Percentiles rank a stretch among this genome's conserved stretches.
Conservation (phyloP, 2,888 invertebrate species). For the Conistra vaccinii region DNA sequence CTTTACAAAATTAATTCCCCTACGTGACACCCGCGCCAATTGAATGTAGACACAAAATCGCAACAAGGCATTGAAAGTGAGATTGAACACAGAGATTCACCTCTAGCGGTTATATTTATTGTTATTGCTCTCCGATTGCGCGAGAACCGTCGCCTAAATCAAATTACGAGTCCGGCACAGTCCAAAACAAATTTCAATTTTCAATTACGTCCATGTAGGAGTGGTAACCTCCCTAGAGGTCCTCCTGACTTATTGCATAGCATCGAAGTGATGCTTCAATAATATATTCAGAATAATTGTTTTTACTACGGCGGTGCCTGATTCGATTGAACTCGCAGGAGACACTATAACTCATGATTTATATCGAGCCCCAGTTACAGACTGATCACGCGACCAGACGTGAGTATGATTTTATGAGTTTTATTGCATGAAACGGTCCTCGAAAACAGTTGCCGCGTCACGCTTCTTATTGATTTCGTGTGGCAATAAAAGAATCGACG, state of each 20-base stretch:
- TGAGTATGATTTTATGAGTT: conserved; percentile 75
- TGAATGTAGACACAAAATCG: conserved; percentile 67
- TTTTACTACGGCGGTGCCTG: conserved; percentile 72
- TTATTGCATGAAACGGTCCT: conserved; percentile 72
- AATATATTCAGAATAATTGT: conserved; percentile 88
- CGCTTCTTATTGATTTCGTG: conserved; percentile 86
- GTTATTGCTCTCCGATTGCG: conserved; percentile 85
- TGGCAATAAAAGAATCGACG: conserved; percentile 88
- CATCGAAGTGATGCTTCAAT: conserved; percentile 80
- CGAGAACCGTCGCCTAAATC: conserved; percentile 83
- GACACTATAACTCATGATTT: conserved; percentile 75
- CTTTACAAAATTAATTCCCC: conserved; percentile 74
- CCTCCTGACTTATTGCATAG: conserved; percentile 85
- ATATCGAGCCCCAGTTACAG: conserved; percentile 61
- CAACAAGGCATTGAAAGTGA: conserved; percentile 72
- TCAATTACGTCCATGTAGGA: conserved; percentile 86
- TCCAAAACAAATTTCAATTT: conserved; percentile 91
- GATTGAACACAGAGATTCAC: conserved; percentile 77
- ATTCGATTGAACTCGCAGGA: conserved; percentile 80
- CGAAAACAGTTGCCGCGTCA: conserved; percentile 80
- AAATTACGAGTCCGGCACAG: conserved; percentile 85
- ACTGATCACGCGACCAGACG: conserved; percentile 64
- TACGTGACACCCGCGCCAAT: conserved; percentile 67
- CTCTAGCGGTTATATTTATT: conserved; percentile 84
- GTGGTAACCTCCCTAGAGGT: conserved; percentile 83